A percentile compares a stretch with the other conserved stretches of the same genome.
Evolutionary conservation across 2,888 invertebrate species (phyloP).

Genomic region (Diploptera punctata): DNA sequence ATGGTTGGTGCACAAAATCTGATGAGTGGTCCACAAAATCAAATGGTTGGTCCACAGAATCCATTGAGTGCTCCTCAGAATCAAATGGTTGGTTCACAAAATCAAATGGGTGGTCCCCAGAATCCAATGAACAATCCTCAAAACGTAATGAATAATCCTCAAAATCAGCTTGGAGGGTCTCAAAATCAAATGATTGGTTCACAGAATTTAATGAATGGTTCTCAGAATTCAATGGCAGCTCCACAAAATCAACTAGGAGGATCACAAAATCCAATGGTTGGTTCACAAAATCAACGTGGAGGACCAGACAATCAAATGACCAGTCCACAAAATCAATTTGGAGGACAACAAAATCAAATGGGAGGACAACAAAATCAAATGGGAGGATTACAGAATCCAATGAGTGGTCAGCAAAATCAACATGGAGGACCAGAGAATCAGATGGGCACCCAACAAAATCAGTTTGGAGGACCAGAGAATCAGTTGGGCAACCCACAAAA

Average conservation of each 20-base stretch:
- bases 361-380: background rate
- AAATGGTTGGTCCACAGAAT: constrained; percentile 4
- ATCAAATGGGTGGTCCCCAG: background rate
- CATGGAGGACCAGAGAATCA: background rate
- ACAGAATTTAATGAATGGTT: constrained; percentile 23
- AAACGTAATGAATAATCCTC: background rate
- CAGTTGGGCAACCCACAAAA: too few species aligned
- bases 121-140: constrained; percentile 12
- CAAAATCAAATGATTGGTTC: background rate
- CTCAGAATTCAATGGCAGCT: constrained; percentile 14
- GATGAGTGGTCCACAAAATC: background rate
- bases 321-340: background rate
- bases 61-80: background rate
- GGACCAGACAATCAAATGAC: background rate
- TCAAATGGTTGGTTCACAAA: background rate
- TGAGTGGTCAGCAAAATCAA: background rate
- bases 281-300: background rate
- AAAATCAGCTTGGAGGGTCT: constrained; percentile 13
- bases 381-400: too few species aligned
- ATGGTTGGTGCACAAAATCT: too few species aligned
- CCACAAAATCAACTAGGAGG: constrained; percentile 16
- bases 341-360: background rate
- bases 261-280: background rate
- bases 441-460: too few species aligned
- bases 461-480: constrained; percentile 7